A percentile compares a stretch with the other conserved stretches of the same genome.
phyloP scores from a whole-genome alignment of 2,113 vertebrate genomes.

The Gobiocypris rarus region DNA sequence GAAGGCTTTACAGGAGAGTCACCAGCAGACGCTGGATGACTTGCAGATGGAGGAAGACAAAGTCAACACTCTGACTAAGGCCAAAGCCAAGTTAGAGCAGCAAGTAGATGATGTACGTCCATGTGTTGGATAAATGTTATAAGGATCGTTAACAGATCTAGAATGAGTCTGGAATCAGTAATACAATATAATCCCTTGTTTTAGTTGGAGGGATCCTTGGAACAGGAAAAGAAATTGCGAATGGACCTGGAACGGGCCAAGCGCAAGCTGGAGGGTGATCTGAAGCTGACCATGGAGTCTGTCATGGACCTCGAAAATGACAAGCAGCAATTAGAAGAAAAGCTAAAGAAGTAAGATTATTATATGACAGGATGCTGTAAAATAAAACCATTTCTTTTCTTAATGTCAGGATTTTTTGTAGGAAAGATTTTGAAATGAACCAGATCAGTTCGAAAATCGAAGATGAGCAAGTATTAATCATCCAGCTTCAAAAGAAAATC shows the following conservation, averaged over 20 bases:
- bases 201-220: constrained; percentile 92
- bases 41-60: constrained; percentile 93
- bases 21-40: constrained; percentile 91
- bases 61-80: constrained; percentile 87
- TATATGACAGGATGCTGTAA: background rate
- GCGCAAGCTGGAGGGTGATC: constrained; percentile 92
- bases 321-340: constrained; percentile 92
- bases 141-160: background rate
- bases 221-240: constrained; percentile 93
- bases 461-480: constrained; percentile 84
- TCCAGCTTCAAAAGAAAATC: constrained; percentile 92
- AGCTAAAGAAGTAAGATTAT: constrained; percentile 86
- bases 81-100: constrained; percentile 91
- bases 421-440: constrained; percentile 91
- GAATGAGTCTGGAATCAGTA: constrained; percentile 20
- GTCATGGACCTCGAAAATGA: constrained; percentile 91
- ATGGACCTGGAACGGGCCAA: constrained; percentile 90
- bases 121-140: background rate
- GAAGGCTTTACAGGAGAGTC: constrained; percentile 89
- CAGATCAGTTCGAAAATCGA: constrained; percentile 85
- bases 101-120: constrained; percentile 93
- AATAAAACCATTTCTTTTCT: constrained; percentile 15
- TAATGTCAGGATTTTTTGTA: constrained; percentile 57
- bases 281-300: constrained; percentile 89
- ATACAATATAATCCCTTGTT: constrained; percentile 6